These are phyloP conservation scores for Drosophila santomea DNA, from an alignment of 1,140 invertebrate genomes.

Conservation along the genomic window DNA sequence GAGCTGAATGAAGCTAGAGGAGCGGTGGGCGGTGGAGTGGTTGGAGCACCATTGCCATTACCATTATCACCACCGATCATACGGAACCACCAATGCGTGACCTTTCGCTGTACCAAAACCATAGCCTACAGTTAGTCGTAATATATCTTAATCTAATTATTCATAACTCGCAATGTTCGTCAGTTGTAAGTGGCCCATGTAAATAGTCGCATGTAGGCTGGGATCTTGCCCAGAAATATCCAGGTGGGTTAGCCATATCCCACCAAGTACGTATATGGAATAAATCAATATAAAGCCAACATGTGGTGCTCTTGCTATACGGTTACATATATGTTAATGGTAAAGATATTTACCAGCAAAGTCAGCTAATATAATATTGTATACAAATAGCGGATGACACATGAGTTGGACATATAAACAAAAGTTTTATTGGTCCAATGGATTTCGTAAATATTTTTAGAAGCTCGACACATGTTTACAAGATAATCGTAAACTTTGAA, in stretches of 20 bases:
- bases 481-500: not conserved
- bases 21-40: constrained; percentile 14
- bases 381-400: not conserved
- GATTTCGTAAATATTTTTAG: not conserved
- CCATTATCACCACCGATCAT: constrained; percentile 37
- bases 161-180: constrained; percentile 24
- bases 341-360: not conserved
- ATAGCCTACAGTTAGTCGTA: constrained; percentile 37
- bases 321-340: no score
- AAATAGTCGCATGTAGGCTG: constrained; percentile 12
- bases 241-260: constrained; percentile 1
- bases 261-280: not conserved
- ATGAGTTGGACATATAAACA: not conserved
- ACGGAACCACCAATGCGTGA: constrained; percentile 46
- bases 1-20: constrained; percentile 69
- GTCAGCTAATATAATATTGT: not conserved
- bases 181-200: constrained; percentile 19
- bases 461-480: not conserved
- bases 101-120: constrained; percentile 49
- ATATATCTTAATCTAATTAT: constrained; percentile 17
- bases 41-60: not conserved
- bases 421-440: not conserved
- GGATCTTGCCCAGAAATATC: constrained; percentile 18
- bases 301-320: not conserved
- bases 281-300: constrained; percentile 6